A percentile compares a stretch with the other conserved stretches of the same genome.
Evolutionary conservation across 2,888 invertebrate species (phyloP).

Genomic region (Augochlorella aurata): DNA sequence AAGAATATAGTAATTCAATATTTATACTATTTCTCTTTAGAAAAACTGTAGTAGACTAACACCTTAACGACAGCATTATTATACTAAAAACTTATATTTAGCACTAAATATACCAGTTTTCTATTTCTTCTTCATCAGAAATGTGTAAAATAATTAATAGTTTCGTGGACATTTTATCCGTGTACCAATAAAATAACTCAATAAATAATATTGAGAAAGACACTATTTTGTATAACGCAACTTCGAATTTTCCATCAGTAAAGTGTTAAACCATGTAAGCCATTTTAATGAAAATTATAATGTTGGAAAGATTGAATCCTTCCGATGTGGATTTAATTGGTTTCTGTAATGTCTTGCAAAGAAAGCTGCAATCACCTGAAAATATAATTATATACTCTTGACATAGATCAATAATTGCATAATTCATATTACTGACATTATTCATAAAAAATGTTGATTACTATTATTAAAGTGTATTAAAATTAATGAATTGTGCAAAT

Average conservation of each 20-base stretch:
- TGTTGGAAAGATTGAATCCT: constrained; percentile 87
- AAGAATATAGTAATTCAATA: neutral
- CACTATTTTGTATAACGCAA: neutral
- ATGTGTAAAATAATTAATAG: neutral
- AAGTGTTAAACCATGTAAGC: constrained; percentile 17
- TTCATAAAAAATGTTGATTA: neutral
- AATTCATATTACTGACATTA: neutral
- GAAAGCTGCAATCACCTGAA: constrained; percentile 92
- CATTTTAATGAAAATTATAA: constrained; percentile 83
- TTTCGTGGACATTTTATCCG: neutral
- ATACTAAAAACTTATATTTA: neutral
- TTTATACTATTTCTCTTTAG: neutral
- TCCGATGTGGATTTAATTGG: constrained; percentile 89
- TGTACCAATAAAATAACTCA: neutral
- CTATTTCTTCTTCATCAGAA: neutral
- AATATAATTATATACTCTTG: constrained; percentile 33
- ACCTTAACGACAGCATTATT: neutral
- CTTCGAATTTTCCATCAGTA: neutral
- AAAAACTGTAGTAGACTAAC: neutral
- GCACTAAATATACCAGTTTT: neutral
- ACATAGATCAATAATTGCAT: neutral
- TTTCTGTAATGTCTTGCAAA: constrained; percentile 91
- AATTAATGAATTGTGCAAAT: constrained; percentile 6
- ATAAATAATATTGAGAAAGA: neutral
- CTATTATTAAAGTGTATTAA: constrained; percentile 9